Percentiles rank a stretch among this genome's conserved stretches.
phyloP scores from a whole-genome alignment of 2,113 vertebrate species.

The Myotis davidii region DNA sequence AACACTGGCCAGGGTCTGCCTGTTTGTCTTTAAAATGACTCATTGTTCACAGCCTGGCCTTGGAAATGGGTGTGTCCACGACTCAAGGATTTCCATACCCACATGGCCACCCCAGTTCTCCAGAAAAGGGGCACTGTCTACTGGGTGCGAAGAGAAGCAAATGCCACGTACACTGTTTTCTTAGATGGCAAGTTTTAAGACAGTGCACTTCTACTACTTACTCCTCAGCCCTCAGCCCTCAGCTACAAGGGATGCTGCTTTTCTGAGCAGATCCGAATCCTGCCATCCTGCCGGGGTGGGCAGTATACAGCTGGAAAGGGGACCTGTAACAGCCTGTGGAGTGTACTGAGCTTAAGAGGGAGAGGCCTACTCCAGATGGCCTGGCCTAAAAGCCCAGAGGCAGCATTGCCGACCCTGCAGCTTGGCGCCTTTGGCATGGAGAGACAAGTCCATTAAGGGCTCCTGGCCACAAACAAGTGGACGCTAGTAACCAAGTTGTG shows the following conservation, averaged over 20 bases:
- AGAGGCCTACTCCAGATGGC: not conserved
- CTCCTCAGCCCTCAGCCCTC: not conserved
- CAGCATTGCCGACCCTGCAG: accelerated
- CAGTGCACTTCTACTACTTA: accelerated
- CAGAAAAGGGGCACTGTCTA: not conserved
- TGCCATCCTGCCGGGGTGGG: accelerated
- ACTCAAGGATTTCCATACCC: not conserved
- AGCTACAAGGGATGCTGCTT: not conserved
- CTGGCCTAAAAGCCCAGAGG: not conserved
- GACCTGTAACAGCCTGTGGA: not conserved
- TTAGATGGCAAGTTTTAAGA: too few species aligned
- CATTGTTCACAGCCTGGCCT: not conserved
- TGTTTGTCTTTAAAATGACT: not conserved
- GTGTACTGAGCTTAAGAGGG: not conserved
- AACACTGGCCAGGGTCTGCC: too few species aligned
- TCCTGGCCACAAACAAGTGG: not conserved
- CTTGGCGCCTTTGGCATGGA: accelerated
- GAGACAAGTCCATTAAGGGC: not conserved
- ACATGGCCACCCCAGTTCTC: not conserved
- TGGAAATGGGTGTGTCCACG: not conserved
- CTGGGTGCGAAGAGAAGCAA: not conserved
- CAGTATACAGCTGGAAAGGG: not conserved
- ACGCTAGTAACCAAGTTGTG: not conserved
- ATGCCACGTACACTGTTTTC: accelerated
- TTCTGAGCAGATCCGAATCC: accelerated